Evolutionary conservation across 2,888 invertebrate species (phyloP), one percentile per base, ranked within the genome.

Genomic region (Pseudoips prasinana): DNA sequence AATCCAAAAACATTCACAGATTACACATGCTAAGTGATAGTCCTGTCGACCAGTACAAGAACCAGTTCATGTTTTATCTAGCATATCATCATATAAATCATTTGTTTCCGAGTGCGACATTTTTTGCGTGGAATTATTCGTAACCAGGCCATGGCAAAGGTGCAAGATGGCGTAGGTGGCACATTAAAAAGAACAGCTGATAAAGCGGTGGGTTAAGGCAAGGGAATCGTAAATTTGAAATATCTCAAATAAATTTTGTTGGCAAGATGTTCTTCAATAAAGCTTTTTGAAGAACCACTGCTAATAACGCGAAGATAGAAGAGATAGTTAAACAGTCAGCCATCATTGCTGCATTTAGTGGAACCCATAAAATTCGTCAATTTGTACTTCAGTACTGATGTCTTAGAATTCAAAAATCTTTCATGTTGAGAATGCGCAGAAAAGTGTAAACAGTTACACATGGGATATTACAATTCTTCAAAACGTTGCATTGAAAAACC

Each of bases 151-250:
- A 74, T 36, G 70, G 69, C 4, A 46, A 46, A 25, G 46, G 41
- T 25, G 64, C 68, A 7, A 30, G 71, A 72, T 46, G 71, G 69
- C 11, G 55, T 74, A 9, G 73, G 71, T 35, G 74, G 61, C 3
- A 46, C 60, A 8, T 14, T 73, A 10, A 74, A 73, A 53, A 30
- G 68, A 35, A 49, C 41, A 25, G 46, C 41, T 25, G 46, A 46
- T 33, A 37, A 33, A 38, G 40, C 24, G 18, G 40, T 40, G 25
- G 37, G 34, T 19, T 33, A 40, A 40, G 45, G 45, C 22, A 26
- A 34, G 26, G 45, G 40, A 31, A 38, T 46, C 35, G 36, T 30
- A 9, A 10, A 20, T 20, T 20, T 33, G 53, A 60, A 32, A 33
- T 53, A 29, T 48, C 46, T 54, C 19, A 37, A 39, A 38, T 10